Base-by-base conservation (phyloP, 1,140 invertebrate genomes). In the Nasonia vitripennis region DNA sequence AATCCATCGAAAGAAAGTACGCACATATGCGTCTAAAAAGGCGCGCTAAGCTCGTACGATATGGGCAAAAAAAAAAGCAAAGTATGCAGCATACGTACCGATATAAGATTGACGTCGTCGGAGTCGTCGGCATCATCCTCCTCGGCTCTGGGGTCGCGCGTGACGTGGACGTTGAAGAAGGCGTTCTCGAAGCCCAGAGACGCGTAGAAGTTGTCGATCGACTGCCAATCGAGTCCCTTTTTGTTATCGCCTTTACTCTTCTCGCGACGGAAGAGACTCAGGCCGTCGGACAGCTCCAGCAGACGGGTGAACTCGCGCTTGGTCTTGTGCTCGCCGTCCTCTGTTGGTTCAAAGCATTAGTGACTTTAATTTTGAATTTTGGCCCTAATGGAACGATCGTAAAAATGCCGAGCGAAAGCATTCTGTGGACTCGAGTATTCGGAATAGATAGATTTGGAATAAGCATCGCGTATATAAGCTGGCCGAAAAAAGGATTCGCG, bases 141-240 rank as follows among this genome's bases (percentile, higher is more conserved):
- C 20, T 62, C 55, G 20, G 55, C 55, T 62, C 55, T 62, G 62
- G 82, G 82, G 62, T 86, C 85, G 31, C 80, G 73, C 2, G 75
- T 86, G 75, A 86, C 79, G 80, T 81, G 77, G 68, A 79, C 67
- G 34, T 82, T 82, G 75, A 86, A 86, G 68, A 86, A 86, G 75
- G 85, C 85, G 68, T 86, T 80, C 62, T 86, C 85, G 68, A 83
- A 86, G 14, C 85, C 85, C 2, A 83, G 14, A 1, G 79, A 78
- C 11, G 85, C 85, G 41, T 86, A 86, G 20, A 82, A 67, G 12
- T 10, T 62, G 31, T 86, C 85, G 7, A 70, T 86, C 2, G 41
- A 23, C 27, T 81, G 80, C 85, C 85, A 86, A 71, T 82, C 75
- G n/a, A 55, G 48, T 12, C 75, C 80, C 1, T 71, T 27, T 27